Evolutionary conservation across 2,797 vertebrate genomes (phyloP).

Genomic region (Chelonia mydas): DNA sequence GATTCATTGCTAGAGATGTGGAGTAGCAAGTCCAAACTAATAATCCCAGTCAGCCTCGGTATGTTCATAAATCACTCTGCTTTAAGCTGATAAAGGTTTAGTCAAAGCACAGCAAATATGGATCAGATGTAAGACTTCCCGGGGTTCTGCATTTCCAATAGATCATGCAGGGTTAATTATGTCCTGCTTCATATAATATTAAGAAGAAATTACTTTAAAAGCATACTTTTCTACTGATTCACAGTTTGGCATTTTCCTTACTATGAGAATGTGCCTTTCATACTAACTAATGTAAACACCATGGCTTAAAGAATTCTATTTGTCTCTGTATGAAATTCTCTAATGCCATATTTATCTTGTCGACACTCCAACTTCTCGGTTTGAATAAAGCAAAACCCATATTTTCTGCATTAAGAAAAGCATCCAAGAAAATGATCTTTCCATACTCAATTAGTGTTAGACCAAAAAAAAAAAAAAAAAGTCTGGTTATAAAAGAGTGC

Average conservation of each 20-base stretch:
- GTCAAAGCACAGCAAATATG: neutral
- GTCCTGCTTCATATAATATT: neutral
- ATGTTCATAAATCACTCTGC: neutral
- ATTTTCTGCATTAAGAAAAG: neutral
- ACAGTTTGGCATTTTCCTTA: slow-evolving; percentile 5
- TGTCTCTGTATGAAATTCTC: slow-evolving; percentile 7
- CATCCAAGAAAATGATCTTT: slow-evolving; percentile 8
- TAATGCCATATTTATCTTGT: slow-evolving; percentile 21
- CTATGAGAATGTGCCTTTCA: neutral
- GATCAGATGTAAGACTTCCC: neutral
- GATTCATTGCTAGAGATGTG: slow-evolving; percentile 13
- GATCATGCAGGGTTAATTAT: neutral
- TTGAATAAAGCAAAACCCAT: neutral
- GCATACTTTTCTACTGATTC: neutral
- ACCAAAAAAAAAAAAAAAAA: neutral
- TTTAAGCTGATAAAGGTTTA: slow-evolving; percentile 11
- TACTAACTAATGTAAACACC: neutral
- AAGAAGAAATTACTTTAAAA: slow-evolving; percentile 20
- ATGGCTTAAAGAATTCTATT: neutral
- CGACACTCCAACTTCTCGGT: neutral
- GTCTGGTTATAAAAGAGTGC: neutral
- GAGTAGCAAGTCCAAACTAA: slow-evolving; percentile 22
- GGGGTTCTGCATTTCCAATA: neutral
- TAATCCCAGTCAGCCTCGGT: neutral
- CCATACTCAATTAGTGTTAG: neutral